These are phyloP conservation scores for Drosophila baimaii DNA, from an alignment of 1,140 invertebrate genomes.

Conservation along the genomic window DNA sequence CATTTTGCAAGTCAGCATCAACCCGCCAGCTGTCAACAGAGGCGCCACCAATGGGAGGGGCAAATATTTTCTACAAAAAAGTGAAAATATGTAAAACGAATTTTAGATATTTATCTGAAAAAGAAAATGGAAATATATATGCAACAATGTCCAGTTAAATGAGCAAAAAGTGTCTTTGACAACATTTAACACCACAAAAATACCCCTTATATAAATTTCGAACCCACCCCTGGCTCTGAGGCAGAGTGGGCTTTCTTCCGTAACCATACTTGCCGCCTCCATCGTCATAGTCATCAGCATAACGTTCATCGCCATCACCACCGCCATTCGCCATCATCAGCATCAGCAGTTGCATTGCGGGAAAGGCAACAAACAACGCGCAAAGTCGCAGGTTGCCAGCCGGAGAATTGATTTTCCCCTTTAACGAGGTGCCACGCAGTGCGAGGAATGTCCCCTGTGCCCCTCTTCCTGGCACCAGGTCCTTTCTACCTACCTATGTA, in stretches of 20 bases:
- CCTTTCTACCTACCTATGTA: constrained; percentile 15
- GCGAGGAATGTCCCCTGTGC: neutral
- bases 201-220: neutral
- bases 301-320: constrained; percentile 29
- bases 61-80: neutral
- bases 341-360: constrained; percentile 28
- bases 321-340: constrained; percentile 19
- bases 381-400: constrained; percentile 25
- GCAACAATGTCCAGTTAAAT: neutral
- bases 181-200: neutral
- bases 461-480: neutral
- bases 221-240: neutral
- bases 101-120: neutral
- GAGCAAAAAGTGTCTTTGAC: neutral
- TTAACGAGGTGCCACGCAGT: constrained; percentile 39
- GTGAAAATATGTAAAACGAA: neutral
- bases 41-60: constrained; percentile 12
- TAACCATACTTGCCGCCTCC: neutral
- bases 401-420: constrained; percentile 57
- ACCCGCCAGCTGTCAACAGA: constrained; percentile 35
- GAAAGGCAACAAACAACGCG: constrained; percentile 32
- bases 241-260: constrained; percentile 1
- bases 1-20: constrained; percentile 73
- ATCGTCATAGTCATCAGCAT: constrained; percentile 38
- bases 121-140: too few relatives aligned